phyloP scores from a whole-genome alignment of 2,888 invertebrate genomes.

The Orthonychiurus folsomi region DNA sequence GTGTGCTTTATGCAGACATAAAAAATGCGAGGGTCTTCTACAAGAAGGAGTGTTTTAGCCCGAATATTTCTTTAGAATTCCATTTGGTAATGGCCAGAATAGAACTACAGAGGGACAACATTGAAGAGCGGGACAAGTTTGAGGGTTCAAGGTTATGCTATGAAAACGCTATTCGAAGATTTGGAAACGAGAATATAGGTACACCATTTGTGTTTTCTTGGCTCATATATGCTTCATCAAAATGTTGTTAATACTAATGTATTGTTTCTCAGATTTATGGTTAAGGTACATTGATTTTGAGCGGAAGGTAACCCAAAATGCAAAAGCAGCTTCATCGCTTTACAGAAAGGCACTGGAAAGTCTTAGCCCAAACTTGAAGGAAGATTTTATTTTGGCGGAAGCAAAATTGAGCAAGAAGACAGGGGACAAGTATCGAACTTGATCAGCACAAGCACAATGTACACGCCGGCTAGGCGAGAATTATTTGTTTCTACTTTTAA shows the following conservation, averaged over 20 bases:
- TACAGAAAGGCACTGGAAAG: slow-evolving; percentile 14
- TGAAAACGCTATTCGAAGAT: slow-evolving; percentile 11
- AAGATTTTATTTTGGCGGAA: slow-evolving; percentile 11
- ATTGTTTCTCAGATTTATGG: slow-evolving; percentile 19
- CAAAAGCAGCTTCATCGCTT: slow-evolving; percentile 9
- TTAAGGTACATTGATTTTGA: slow-evolving; percentile 19
- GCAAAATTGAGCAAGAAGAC: not conserved
- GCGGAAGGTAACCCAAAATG: slow-evolving; percentile 6
- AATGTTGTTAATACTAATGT: no score
- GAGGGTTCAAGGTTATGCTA: slow-evolving; percentile 7
- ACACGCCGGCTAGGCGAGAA: no score
- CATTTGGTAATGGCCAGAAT: slow-evolving; percentile 16
- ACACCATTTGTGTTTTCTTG: no score
- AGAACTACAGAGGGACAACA: not conserved
- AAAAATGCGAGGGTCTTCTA: slow-evolving; percentile 15
- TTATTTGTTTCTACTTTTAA: no score
- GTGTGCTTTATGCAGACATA: not conserved
- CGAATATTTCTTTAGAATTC: slow-evolving; percentile 5
- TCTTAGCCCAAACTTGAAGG: slow-evolving; percentile 12
- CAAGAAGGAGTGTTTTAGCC: not conserved
- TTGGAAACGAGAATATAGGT: slow-evolving; percentile 18
- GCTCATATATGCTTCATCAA: no score
- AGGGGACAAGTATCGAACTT: no score
- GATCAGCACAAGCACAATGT: no score
- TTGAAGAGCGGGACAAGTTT: not conserved